These are phyloP conservation scores for Mixornis gularis DNA, from an alignment of 2,113 vertebrate species.

Conservation along the genomic window DNA sequence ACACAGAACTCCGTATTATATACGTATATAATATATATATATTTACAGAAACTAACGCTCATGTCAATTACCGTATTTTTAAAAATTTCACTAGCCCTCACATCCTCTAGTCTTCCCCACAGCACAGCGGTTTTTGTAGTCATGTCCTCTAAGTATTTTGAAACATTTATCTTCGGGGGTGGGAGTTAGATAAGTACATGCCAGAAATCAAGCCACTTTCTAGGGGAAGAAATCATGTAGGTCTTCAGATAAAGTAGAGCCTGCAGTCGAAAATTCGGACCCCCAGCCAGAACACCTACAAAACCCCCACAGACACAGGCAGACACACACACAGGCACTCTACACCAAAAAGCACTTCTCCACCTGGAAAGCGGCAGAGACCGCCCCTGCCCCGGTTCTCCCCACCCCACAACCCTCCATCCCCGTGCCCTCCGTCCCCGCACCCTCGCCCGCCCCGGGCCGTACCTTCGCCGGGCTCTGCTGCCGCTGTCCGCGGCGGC, in stretches of 20 bases:
- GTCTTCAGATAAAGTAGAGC: constrained; percentile 6
- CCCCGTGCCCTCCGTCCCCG: neutral
- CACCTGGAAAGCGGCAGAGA: neutral
- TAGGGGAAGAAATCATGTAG: neutral
- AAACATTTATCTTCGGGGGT: constrained; percentile 9
- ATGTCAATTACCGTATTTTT: neutral
- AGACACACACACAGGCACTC: neutral
- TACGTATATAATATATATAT: neutral
- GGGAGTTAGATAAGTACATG: constrained; percentile 7
- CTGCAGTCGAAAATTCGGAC: neutral
- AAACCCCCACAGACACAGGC: too few relatives aligned
- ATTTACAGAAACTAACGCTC: neutral
- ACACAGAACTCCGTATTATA: neutral
- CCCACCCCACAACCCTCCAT: neutral
- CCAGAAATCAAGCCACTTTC: constrained; percentile 42
- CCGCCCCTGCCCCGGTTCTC: neutral
- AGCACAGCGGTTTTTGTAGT: neutral
- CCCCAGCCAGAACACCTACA: neutral
- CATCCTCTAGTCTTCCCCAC: neutral
- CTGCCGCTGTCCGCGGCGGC: neutral
- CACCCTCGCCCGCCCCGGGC: neutral
- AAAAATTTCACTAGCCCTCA: neutral
- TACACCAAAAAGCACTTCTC: neutral
- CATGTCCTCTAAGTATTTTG: neutral
- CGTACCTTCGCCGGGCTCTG: constrained; percentile 5